Conservation (phyloP, 2,797 vertebrate genomes). For the Gymnothorax reevesii region DNA sequence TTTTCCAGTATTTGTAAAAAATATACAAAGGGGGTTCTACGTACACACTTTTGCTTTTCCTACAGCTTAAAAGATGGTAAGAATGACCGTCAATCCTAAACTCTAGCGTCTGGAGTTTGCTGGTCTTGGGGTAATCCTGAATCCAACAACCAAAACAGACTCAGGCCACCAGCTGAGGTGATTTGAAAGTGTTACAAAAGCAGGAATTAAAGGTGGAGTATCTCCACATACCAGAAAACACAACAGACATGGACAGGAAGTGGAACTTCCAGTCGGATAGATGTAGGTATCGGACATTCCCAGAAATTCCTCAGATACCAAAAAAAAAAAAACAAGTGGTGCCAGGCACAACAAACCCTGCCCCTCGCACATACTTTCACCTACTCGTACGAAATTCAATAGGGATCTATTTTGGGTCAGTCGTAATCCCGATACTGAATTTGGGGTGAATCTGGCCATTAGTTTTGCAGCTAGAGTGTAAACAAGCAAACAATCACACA, state of each 20-base stretch:
- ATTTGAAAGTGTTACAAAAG: background rate
- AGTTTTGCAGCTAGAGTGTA: too few species aligned
- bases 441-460: too few species aligned
- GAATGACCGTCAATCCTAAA: background rate
- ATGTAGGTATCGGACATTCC: background rate
- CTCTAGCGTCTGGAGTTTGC: background rate
- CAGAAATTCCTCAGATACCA: background rate
- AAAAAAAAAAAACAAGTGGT: too few species aligned
- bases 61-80: background rate
- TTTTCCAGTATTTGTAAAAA: background rate
- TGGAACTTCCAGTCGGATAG: background rate
- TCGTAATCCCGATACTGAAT: too few species aligned
- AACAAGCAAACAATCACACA: too few species aligned
- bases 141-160: background rate
- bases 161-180: background rate
- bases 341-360: too few species aligned
- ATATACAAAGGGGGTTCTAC: background rate
- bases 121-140: background rate
- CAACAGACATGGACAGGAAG: background rate
- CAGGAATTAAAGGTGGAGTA: background rate
- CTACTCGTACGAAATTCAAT: too few species aligned
- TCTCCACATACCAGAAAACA: background rate
- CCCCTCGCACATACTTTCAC: too few species aligned
- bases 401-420: too few species aligned
- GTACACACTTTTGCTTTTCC: background rate